Conservation (phyloP, 2,797 vertebrate genomes). For the Cryptoblepharus egeriae region DNA sequence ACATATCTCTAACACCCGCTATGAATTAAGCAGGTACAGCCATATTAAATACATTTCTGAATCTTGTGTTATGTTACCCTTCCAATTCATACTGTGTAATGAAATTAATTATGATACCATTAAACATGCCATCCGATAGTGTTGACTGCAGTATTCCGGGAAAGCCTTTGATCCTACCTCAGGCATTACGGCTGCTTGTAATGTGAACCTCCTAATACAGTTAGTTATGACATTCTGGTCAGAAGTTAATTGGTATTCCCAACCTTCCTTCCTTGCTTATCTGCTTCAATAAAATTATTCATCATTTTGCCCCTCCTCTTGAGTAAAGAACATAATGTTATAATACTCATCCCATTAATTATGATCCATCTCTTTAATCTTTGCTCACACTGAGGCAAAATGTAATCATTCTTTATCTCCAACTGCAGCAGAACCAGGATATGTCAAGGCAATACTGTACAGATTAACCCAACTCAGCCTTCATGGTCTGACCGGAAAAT, state of each 20-base stretch:
- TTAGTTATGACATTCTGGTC: slow-evolving; percentile 63
- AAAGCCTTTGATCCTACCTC: slow-evolving; percentile 42
- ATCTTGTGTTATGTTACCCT: background rate
- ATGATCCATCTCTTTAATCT: slow-evolving; percentile 63
- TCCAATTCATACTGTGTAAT: slow-evolving; percentile 7
- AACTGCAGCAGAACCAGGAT: slow-evolving; percentile 32
- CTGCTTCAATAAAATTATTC: slow-evolving; percentile 62
- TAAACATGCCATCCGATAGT: slow-evolving; percentile 10
- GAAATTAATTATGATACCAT: slow-evolving; percentile 20
- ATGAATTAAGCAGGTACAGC: background rate
- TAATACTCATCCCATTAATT: slow-evolving; percentile 67
- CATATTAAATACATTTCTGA: background rate
- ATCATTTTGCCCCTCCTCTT: slow-evolving; percentile 64
- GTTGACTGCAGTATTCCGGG: slow-evolving; percentile 24
- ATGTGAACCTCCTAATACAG: slow-evolving; percentile 53
- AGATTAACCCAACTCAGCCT: slow-evolving; percentile 9
- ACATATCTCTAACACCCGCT: background rate
- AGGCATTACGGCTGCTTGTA: slow-evolving; percentile 48
- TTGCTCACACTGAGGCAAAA: slow-evolving; percentile 54
- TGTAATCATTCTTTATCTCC: slow-evolving; percentile 50
- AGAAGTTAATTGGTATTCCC: slow-evolving; percentile 69
- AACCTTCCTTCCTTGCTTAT: slow-evolving; percentile 60
- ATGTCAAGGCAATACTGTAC: slow-evolving; percentile 37
- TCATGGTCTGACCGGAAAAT: slow-evolving; percentile 24
- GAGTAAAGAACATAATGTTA: slow-evolving; percentile 62